phyloP scores from a whole-genome alignment of 2,113 vertebrate species.

The Hystrix cristata region DNA sequence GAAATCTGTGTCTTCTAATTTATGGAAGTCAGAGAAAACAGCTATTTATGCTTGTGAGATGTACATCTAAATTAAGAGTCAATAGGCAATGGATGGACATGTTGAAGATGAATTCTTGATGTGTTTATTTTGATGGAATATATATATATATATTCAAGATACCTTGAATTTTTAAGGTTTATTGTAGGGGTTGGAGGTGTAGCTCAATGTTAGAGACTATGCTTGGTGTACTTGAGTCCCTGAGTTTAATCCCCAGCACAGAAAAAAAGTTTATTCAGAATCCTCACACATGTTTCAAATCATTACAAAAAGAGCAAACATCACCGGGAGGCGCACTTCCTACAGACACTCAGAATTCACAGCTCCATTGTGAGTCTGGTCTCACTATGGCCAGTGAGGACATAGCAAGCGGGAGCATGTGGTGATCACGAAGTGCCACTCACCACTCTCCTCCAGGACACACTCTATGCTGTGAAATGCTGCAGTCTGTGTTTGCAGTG shows the following conservation, averaged over 20 bases:
- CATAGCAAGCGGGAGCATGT: not conserved
- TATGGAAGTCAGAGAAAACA: not conserved
- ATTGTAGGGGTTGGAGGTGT: not conserved
- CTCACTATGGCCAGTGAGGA: not conserved
- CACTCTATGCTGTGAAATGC: not conserved
- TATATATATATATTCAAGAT: not conserved
- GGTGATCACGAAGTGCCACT: not conserved
- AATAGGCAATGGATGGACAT: not conserved
- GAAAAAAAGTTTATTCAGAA: not conserved
- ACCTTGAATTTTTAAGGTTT: not conserved
- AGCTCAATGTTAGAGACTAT: not conserved
- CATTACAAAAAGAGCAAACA: not conserved
- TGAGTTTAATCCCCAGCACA: not conserved
- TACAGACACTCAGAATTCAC: not conserved
- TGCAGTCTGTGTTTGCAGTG: conserved; percentile 62
- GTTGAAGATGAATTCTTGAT: not conserved
- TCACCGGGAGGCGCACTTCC: not conserved
- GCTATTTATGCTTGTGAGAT: not conserved
- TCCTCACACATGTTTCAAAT: not conserved
- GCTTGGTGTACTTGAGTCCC: not conserved
- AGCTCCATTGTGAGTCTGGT: not conserved
- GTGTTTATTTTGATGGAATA: not conserved
- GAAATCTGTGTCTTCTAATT: not conserved
- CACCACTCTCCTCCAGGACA: not conserved
- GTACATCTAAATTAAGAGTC: not conserved